These are phyloP conservation scores for Danionella dracula DNA, from an alignment of 2,797 vertebrate genomes.

Conservation along the genomic window DNA sequence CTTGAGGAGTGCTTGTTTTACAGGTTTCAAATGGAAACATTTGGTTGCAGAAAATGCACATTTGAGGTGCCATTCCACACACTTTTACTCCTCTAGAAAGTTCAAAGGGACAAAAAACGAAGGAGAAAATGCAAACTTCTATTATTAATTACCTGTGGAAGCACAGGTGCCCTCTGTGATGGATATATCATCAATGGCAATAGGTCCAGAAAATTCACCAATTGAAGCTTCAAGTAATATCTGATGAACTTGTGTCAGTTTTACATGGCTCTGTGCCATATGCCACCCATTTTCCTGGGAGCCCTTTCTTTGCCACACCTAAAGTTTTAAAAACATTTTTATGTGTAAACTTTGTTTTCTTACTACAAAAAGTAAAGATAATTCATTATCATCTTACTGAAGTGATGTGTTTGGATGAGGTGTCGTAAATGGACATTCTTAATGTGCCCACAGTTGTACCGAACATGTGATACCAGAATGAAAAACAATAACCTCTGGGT, in stretches of 20 bases:
- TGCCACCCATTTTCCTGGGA: constrained; percentile 65
- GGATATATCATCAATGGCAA: constrained; percentile 68
- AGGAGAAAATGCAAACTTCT: neutral
- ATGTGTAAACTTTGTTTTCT: neutral
- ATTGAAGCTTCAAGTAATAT: constrained; percentile 65
- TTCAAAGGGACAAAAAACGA: neutral
- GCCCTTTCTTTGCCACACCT: constrained; percentile 70
- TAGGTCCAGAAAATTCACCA: constrained; percentile 65
- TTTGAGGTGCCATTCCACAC: no score
- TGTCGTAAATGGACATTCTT: constrained; percentile 56
- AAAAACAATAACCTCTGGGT: constrained; percentile 64
- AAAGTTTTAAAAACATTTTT: constrained; percentile 7
- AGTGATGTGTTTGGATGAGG: constrained; percentile 45
- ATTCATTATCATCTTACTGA: constrained; percentile 49
- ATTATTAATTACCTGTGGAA: constrained; percentile 55
- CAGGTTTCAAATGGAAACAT: no score
- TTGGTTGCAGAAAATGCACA: no score
- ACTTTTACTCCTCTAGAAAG: no score
- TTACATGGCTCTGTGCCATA: constrained; percentile 59
- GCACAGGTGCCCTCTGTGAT: constrained; percentile 57
- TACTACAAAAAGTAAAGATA: neutral
- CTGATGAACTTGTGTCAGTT: constrained; percentile 58
- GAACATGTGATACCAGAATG: constrained; percentile 74
- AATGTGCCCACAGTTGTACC: constrained; percentile 66
- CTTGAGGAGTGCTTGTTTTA: no score